Evolutionary conservation across 2,113 vertebrate genomes (phyloP), one percentile per base, ranked within the genome.

Genomic region (Lepisosteus osseus): DNA sequence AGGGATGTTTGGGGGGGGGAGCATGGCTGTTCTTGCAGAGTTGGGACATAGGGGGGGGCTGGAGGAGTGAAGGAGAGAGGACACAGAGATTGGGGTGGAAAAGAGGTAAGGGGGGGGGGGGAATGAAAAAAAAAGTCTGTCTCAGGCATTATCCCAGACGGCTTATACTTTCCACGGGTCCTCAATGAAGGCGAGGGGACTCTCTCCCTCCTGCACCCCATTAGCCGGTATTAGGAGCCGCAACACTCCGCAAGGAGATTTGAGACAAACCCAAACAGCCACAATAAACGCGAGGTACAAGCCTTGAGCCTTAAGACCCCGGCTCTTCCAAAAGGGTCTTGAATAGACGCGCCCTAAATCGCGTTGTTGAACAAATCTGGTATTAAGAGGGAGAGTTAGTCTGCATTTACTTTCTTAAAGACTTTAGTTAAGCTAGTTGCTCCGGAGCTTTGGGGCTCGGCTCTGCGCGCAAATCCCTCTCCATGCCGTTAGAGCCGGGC

Each of bases 301-400:
- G 96, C 95, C 95, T 95, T 95, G 95, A 97, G 96, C 95, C 95
- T 96, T 95, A 96, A 95, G 95, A 96, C 95, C 97, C 95, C 94
- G 88, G 95, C 96, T 96, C 86, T 87, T 87, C 88, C 85, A 86
- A 90, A 90, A 92, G 84, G 83, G 82, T 78, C 86, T 82, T 92
- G 96, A 99, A 99, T 99, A 96, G 96, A 96, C 91, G 93, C 89
- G 91, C 92, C 94, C 94, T 93, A 98, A 98, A 98, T 98, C 97
- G 97, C 94, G 96, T 98, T 98, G 97, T 98, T 95, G 95, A 98
- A 98, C 97, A 98, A 99, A 99, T 99, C 97, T 97, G 96, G 97
- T 96, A 98, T 99, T 98, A 99, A 89, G 85, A 90, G 85, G 88
- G 88, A 94, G 95, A 95, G 96, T 98, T 98, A 95, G 96, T 97